Evolutionary conservation across 1,140 invertebrate species (phyloP), one percentile per base, ranked within the genome.

Genomic region (Pristionchus pacificus): DNA sequence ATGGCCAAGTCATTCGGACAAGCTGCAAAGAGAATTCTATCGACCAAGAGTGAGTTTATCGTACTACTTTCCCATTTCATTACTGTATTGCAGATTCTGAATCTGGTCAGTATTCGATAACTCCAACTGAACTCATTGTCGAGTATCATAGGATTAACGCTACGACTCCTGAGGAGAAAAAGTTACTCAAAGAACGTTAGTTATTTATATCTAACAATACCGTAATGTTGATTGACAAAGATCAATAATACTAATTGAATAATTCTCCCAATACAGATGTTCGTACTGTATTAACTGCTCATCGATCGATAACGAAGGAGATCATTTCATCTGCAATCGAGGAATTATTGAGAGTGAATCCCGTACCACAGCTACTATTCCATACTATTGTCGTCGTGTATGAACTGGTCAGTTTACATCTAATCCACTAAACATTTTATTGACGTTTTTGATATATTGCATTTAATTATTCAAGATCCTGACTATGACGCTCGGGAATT

Each of bases 1-100:
- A 75, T 64, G 27, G 28, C 57, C n/a, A 97, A 97, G 87, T 49
- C 38, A 49, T 49, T 49, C 38, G 38, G 38, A 49, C 38, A 49
- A 19, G 38, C 38, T 49, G 38, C 19, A 6, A 49, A 49, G 38
- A 49, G 38, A 19, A 19, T 49, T 49, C 38, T 49, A 49, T 49
- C 38, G 38, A 49, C 38, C 19, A 49, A 49, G 38, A 49, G 38
- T 49, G 38, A 49, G 38, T 49, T 49, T 6, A 49, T 6, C 19
- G 6, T 10, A 49, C 6, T 6, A 19, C 6, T 10, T 6, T 49
- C 6, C 38, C 6, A 10, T 10, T 19, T 10, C 6, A 49, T 49
- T 6, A 49, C 6, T 49, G 38, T 10, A 6, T 49, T 49, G 38
- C 19, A 49, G 38, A 49, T 49, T 49, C 6, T 49, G 6, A 49